Conservation (phyloP, 2,113 vertebrate genomes). For the Psettodes erumei region DNA sequence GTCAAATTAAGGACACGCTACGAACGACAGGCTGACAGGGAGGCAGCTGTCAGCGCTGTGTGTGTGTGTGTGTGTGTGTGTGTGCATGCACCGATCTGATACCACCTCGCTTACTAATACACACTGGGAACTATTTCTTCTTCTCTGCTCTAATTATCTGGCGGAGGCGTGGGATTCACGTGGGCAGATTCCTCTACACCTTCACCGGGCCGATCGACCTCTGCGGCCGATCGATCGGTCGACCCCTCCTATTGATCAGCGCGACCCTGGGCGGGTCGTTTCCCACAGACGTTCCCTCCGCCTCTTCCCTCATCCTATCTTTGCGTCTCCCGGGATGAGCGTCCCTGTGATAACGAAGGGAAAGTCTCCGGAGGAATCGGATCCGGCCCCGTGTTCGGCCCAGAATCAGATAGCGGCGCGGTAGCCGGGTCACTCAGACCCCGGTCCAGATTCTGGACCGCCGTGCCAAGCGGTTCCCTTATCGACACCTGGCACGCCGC, state of each 20-base stretch:
- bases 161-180: background rate
- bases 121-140: too few relatives aligned
- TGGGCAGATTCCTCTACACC: conserved; percentile 52
- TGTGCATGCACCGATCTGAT: too few relatives aligned
- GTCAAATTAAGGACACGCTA: conserved; percentile 15
- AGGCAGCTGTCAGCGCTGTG: too few relatives aligned
- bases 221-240: conserved; percentile 56
- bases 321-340: conserved; percentile 49
- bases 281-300: conserved; percentile 41
- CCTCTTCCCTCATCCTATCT: conserved; percentile 49
- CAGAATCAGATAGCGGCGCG: conserved; percentile 50
- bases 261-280: conserved; percentile 21
- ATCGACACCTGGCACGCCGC: conserved; percentile 80
- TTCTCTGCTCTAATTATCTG: too few relatives aligned
- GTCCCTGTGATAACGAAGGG: conserved; percentile 44
- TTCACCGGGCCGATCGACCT: conserved; percentile 41
- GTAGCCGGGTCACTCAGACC: conserved; percentile 43
- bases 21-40: conserved; percentile 18
- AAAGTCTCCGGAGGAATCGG: conserved; percentile 62
- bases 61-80: background rate
- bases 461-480: conserved; percentile 74
- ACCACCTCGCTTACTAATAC: too few relatives aligned
- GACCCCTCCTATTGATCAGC: conserved; percentile 73
- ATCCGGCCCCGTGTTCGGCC: too few relatives aligned
- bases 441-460: conserved; percentile 51